These are phyloP conservation scores for Seira ritae DNA, from an alignment of 2,888 invertebrate genomes.

Conservation along the genomic window DNA sequence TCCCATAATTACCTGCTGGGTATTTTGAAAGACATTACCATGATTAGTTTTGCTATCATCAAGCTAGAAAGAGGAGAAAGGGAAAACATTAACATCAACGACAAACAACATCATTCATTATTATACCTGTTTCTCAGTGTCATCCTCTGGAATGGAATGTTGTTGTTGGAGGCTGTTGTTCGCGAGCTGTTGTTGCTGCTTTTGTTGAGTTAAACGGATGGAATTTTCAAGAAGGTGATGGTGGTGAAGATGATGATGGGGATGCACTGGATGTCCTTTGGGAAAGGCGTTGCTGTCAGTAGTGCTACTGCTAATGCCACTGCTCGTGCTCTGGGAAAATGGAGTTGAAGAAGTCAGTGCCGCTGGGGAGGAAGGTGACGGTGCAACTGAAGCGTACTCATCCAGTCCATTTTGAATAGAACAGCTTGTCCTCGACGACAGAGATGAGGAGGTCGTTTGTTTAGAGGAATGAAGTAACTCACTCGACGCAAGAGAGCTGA, in stretches of 20 bases:
- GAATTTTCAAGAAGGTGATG: conserved; percentile 15
- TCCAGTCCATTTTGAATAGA: conserved; percentile 70
- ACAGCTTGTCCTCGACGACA: conserved; percentile 51
- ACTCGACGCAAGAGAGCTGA: conserved; percentile 71
- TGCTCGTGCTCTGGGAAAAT: conserved; percentile 48
- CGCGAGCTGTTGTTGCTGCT: conserved; percentile 13
- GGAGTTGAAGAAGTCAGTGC: conserved; percentile 44
- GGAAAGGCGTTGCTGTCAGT: conserved; percentile 40
- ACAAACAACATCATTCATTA: conserved; percentile 24
- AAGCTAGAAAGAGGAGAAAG: not conserved
- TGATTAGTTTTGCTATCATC: conserved; percentile 45
- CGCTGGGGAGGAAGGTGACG: conserved; percentile 46
- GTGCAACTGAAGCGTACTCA: conserved; percentile 57
- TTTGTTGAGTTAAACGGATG: conserved; percentile 18
- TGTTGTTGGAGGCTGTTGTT: conserved; percentile 24
- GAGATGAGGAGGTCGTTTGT: not conserved
- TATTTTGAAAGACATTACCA: conserved; percentile 54
- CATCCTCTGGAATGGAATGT: conserved; percentile 58
- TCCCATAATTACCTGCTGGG: conserved; percentile 56
- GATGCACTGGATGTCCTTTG: conserved; percentile 43
- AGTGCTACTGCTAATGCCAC: conserved; percentile 46
- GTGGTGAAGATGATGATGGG: conserved; percentile 17
- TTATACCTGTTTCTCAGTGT: conserved; percentile 53
- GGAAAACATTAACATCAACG: not conserved
- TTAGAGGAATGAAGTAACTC: conserved; percentile 62